Conservation (phyloP, 2,888 invertebrate species). For the Aspidiotus destructor region DNA sequence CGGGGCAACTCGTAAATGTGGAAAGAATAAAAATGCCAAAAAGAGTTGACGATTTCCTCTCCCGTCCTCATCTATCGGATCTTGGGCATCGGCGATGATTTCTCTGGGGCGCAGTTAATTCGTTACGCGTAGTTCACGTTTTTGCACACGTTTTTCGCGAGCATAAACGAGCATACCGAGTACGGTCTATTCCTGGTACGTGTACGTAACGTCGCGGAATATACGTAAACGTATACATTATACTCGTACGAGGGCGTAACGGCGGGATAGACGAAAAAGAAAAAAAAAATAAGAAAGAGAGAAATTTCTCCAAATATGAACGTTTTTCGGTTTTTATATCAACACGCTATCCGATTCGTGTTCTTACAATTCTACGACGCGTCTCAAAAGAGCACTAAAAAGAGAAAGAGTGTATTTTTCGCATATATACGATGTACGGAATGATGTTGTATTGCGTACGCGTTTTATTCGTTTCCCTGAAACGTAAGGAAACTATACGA, state of each 20-base stretch:
- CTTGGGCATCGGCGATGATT: slow-evolving; percentile 15
- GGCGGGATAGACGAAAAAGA: background rate
- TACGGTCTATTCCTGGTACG: too few species aligned
- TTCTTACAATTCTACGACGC: slow-evolving; percentile 10
- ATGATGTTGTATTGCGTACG: too few species aligned
- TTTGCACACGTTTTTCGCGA: background rate
- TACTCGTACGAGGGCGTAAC: background rate
- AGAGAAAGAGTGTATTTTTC: background rate
- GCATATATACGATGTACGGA: background rate
- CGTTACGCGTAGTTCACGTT: slow-evolving; percentile 17
- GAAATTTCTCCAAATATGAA: slow-evolving; percentile 19
- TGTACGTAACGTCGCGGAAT: too few species aligned
- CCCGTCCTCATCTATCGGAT: background rate
- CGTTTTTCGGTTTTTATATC: slow-evolving; percentile 24
- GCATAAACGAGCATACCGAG: too few species aligned
- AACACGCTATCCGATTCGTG: slow-evolving; percentile 27
- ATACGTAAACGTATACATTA: too few species aligned
- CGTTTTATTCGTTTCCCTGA: too few species aligned
- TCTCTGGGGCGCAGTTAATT: slow-evolving; percentile 29
- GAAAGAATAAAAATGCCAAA: background rate
- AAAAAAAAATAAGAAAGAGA: background rate
- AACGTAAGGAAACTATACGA: too few species aligned
- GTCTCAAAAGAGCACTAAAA: slow-evolving; percentile 10
- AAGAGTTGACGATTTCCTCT: slow-evolving; percentile 7
- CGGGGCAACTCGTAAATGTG: too few species aligned